These are phyloP conservation scores for Halesus radiatus DNA, from an alignment of 1,140 invertebrate species.

Conservation along the genomic window DNA sequence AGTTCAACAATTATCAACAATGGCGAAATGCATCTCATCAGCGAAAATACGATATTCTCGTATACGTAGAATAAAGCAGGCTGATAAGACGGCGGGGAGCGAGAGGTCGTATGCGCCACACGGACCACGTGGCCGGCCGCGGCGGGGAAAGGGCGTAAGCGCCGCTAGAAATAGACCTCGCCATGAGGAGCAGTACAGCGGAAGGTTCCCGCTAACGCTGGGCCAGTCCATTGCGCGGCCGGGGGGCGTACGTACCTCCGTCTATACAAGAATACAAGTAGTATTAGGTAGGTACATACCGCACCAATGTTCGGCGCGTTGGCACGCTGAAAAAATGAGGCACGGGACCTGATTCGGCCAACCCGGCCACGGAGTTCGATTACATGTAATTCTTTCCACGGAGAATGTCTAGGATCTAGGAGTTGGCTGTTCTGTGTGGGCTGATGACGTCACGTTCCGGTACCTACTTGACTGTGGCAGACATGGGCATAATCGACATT, in stretches of 20 bases:
- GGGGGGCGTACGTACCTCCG: slow-evolving; percentile 20
- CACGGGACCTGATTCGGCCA: background rate
- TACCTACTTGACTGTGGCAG: too few species aligned
- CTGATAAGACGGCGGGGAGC: background rate
- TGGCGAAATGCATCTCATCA: too few species aligned
- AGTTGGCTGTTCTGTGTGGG: too few species aligned
- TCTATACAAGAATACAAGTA: background rate
- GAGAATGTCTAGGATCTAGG: too few species aligned
- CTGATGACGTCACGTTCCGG: too few species aligned
- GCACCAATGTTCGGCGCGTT: slow-evolving; percentile 9
- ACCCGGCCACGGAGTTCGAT: background rate
- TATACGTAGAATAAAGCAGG: background rate
- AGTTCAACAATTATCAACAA: too few species aligned
- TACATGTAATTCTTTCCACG: too few species aligned
- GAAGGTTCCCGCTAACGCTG: slow-evolving; percentile 16
- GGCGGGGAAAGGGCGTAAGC: background rate
- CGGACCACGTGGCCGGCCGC: background rate
- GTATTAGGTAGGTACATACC: too few species aligned
- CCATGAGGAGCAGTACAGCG: background rate
- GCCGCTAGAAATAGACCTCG: slow-evolving; percentile 5
- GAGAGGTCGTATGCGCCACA: background rate
- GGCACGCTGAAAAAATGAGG: slow-evolving; percentile 2
- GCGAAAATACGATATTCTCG: too few species aligned
- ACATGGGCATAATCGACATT: too few species aligned
- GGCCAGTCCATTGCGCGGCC: background rate